A percentile compares a stretch with the other conserved stretches of the same genome.
phyloP scores from a whole-genome alignment of 1,140 invertebrate species.

The Lordiphosa clarofinis region DNA sequence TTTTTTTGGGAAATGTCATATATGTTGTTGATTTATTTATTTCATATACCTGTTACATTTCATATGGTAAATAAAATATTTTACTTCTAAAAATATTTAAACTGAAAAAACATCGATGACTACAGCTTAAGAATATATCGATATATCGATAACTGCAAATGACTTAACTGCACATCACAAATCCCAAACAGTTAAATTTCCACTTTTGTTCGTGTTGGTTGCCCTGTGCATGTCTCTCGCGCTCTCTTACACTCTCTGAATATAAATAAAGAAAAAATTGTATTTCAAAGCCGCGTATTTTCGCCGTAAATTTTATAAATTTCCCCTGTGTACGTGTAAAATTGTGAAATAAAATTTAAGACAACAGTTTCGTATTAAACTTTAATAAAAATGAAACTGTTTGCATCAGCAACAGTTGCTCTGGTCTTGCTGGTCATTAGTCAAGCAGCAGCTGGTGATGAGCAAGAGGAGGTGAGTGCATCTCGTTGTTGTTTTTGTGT shows the following conservation, averaged over 20 bases:
- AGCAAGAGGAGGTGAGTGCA: constrained; percentile 50
- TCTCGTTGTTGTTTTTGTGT: constrained; percentile 49
- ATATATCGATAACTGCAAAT: no score
- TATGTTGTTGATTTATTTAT: no score
- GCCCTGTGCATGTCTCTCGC: not conserved
- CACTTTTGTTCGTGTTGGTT: not conserved
- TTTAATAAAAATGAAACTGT: constrained; percentile 56
- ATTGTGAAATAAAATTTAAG: constrained; percentile 20
- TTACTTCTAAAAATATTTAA: no score
- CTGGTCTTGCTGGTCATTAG: constrained; percentile 46
- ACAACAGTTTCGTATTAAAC: not conserved
- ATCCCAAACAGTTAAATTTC: not conserved
- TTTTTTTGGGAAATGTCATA: no score
- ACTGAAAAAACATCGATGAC: no score
- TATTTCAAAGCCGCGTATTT: constrained; percentile 24
- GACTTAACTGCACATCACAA: no score
- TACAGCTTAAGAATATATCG: no score
- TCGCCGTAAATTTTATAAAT: not conserved
- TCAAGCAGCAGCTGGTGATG: constrained; percentile 50
- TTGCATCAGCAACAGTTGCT: constrained; percentile 71
- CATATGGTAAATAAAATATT: no score
- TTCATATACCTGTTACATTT: no score
- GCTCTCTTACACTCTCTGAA: not conserved
- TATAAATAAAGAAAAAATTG: not conserved
- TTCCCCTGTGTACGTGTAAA: constrained; percentile 23